Base-by-base conservation (phyloP, 2,888 invertebrate species). In the Cephus pygmeus region DNA sequence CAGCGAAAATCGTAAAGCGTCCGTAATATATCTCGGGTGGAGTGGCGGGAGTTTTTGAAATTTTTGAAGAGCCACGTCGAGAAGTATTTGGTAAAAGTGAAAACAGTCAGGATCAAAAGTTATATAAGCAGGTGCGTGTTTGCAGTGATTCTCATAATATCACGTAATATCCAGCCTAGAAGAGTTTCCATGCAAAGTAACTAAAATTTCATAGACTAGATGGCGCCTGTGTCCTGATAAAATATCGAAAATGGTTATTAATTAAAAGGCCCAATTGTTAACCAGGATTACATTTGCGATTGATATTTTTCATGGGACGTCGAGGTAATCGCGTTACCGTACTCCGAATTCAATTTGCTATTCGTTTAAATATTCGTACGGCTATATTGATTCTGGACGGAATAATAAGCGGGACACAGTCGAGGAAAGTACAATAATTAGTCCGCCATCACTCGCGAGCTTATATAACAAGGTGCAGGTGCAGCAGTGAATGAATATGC, bases 231-330 rank as follows among this genome's bases (percentile, higher is more conserved):
- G 15, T 9, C 6, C 15, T 71, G 30, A 78, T 82, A 85, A 87
- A 87, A 87, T 86, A 88, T 87, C 85, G 87, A 86, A 86, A 87
- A 86, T 82, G 85, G 85, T 85, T 87, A 87, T 87, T 88, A 86
- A 88, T 88, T 86, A 88, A 88, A 88, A 88, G 88, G 86, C 86
- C 84, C 85, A 84, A 86, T 87, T 87, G 88, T 87, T 87, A 88
- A 88, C 83, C 87, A 85, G 88, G 85, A 87, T 89, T 88, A 88
- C 87, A 86, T 87, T 85, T 85, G 85, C 87, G 88, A 89, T 87
- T 87, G 88, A 87, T 87, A 87, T 87, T 87, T 88, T 88, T 86
- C 84, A 83, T 81, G 80, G 81, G 82, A 83, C 86, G 83, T 82
- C 81, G 82, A 56, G 83, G 84, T 88, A 89, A 88, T 88, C 88